A percentile compares a stretch with the other conserved stretches of the same genome.
These are phyloP conservation scores for Acrobasis consociella DNA, from an alignment of 2,888 invertebrate species.

Conservation along the genomic window DNA sequence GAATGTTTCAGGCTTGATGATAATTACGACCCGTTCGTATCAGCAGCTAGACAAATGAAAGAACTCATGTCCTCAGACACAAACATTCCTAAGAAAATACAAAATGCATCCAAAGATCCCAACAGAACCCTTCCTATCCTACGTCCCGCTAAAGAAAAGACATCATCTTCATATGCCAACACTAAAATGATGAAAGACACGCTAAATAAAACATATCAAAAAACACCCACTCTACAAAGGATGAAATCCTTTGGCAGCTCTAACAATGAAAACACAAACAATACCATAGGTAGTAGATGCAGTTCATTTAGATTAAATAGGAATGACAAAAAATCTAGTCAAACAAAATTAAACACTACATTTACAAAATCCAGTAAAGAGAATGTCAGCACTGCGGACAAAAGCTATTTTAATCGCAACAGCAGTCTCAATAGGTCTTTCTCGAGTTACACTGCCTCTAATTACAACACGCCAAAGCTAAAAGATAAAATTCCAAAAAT, in stretches of 20 bases:
- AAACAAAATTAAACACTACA: conserved; percentile 68
- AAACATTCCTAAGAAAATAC: conserved; percentile 71
- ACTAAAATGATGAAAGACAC: conserved; percentile 77
- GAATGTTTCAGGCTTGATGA: conserved; percentile 73
- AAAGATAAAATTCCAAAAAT: conserved; percentile 79
- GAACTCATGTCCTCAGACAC: conserved; percentile 89
- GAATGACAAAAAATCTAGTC: conserved; percentile 72
- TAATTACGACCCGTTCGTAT: conserved; percentile 89
- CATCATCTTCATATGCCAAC: conserved; percentile 54
- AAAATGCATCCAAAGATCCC: conserved; percentile 67
- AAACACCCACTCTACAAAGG: conserved; percentile 74
- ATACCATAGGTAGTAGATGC: conserved; percentile 67
- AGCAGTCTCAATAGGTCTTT: conserved; percentile 72
- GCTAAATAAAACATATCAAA: conserved; percentile 80
- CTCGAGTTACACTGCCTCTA: conserved; percentile 70
- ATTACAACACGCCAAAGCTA: conserved; percentile 72
- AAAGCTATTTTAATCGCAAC: conserved; percentile 65
- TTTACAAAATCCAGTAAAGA: conserved; percentile 78
- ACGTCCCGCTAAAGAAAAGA: conserved; percentile 66
- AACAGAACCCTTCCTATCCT: conserved; percentile 72
- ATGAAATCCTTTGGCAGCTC: conserved; percentile 78
- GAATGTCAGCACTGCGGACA: conserved; percentile 68
- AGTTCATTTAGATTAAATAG: conserved; percentile 75
- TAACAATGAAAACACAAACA: conserved; percentile 62
- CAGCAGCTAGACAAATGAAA: conserved; percentile 91